phyloP scores from a whole-genome alignment of 2,113 vertebrate genomes.

The Xiphorhynchus elegans region DNA sequence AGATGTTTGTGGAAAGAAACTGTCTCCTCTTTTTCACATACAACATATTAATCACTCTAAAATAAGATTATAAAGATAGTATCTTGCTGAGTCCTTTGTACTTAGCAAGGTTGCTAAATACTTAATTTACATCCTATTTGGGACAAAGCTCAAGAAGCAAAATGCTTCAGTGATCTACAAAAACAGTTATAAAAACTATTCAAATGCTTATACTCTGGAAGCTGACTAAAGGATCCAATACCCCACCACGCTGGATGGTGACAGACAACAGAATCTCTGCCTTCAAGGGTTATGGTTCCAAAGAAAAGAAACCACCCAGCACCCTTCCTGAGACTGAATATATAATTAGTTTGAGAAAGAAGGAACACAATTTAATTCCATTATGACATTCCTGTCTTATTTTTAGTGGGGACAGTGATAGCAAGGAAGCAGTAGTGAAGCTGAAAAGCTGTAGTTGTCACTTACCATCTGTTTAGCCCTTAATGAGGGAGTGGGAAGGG shows the following conservation, averaged over 20 bases:
- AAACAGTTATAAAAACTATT: not conserved
- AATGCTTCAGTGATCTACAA: not conserved
- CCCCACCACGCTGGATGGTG: not conserved
- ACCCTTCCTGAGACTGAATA: not conserved
- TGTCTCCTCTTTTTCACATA: slow-evolving; percentile 18
- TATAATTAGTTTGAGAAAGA: not conserved
- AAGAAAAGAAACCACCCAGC: not conserved
- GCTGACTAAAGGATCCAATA: not conserved
- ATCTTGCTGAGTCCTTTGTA: slow-evolving; percentile 15
- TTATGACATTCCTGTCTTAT: not conserved
- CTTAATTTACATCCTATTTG: slow-evolving; percentile 24
- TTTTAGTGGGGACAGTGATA: not conserved
- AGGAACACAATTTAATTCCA: not conserved
- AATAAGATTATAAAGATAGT: slow-evolving; percentile 52
- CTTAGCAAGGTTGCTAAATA: not conserved
- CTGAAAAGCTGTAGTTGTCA: not conserved
- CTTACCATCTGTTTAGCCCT: not conserved
- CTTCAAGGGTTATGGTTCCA: not conserved
- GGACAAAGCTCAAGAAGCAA: slow-evolving; percentile 34
- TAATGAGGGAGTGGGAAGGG: not conserved
- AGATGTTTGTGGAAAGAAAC: slow-evolving; percentile 59
- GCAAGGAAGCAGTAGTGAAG: not conserved
- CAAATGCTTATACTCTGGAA: not conserved
- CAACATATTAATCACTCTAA: slow-evolving; percentile 65
- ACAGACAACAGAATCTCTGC: not conserved